Evolutionary conservation across 2,888 invertebrate genomes (phyloP).

Genomic region (Idaea biselata): DNA sequence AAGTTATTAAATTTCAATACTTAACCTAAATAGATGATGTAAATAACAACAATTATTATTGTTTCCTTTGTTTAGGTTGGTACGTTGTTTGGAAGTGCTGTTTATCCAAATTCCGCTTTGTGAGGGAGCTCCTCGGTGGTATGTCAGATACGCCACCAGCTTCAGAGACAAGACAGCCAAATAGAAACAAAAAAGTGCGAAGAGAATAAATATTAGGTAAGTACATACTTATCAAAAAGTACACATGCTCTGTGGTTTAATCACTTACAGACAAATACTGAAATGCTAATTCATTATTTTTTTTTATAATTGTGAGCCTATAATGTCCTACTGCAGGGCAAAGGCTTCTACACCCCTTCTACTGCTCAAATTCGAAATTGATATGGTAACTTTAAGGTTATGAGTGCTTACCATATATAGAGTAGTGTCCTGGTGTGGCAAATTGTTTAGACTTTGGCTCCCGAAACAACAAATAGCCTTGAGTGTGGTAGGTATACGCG

Average conservation of each 20-base stretch:
- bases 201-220: slow-evolving; percentile 49
- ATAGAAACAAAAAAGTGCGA: slow-evolving; percentile 58
- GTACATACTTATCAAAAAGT: not conserved
- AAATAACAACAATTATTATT: not conserved
- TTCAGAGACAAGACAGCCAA: slow-evolving; percentile 81
- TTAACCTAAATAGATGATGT: not conserved
- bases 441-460: too few relatives aligned
- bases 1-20: not conserved
- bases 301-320: too few relatives aligned
- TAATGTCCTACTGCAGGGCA: too few relatives aligned
- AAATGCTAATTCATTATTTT: too few relatives aligned
- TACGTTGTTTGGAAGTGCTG: slow-evolving; percentile 95
- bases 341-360: too few relatives aligned
- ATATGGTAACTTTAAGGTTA: too few relatives aligned
- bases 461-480: too few relatives aligned
- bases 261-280: too few relatives aligned
- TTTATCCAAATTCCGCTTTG: slow-evolving; percentile 91
- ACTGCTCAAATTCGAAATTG: too few relatives aligned
- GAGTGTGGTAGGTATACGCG: too few relatives aligned
- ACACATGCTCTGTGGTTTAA: not conserved
- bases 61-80: slow-evolving; percentile 86
- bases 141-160: slow-evolving; percentile 84
- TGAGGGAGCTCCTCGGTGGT: slow-evolving; percentile 91
- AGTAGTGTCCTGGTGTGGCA: too few relatives aligned
- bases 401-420: too few relatives aligned